Evolutionary conservation across 2,113 vertebrate genomes (phyloP).

Genomic region (Gymnogyps californianus): DNA sequence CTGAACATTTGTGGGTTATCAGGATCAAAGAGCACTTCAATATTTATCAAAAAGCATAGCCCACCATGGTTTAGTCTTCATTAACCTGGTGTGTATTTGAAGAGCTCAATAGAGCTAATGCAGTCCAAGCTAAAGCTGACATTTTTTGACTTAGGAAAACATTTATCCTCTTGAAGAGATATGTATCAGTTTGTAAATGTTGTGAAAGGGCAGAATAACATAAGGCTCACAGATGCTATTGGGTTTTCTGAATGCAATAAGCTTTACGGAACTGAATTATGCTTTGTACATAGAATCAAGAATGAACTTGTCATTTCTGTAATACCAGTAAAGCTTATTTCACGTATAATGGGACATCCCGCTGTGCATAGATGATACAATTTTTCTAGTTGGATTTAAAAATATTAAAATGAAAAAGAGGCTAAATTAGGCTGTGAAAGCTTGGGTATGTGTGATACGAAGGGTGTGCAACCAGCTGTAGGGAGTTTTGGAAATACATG

Average conservation of each 20-base stretch:
- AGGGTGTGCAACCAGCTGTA: constrained; percentile 7
- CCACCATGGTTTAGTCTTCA: constrained; percentile 69
- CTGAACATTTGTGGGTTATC: constrained; percentile 79
- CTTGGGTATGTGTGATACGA: neutral
- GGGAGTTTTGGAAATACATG: constrained; percentile 27
- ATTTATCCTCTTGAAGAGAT: constrained; percentile 75
- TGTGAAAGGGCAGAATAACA: constrained; percentile 72
- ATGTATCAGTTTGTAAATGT: constrained; percentile 76
- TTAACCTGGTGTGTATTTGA: constrained; percentile 76
- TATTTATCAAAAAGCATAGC: constrained; percentile 73
- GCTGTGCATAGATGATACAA: constrained; percentile 54
- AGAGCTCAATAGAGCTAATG: constrained; percentile 69
- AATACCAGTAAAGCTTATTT: constrained; percentile 64
- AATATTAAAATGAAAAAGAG: constrained; percentile 65
- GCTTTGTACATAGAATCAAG: constrained; percentile 49
- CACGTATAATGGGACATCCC: constrained; percentile 40
- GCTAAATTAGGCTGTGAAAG: constrained; percentile 25
- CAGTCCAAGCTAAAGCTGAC: constrained; percentile 58
- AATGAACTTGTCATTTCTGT: constrained; percentile 66
- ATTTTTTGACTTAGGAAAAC: constrained; percentile 71
- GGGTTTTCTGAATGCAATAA: constrained; percentile 37
- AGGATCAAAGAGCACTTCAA: constrained; percentile 71
- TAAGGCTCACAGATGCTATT: constrained; percentile 65
- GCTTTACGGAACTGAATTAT: constrained; percentile 22
- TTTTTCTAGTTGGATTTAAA: constrained; percentile 60